These are phyloP conservation scores for Phaedon cochleariae DNA, from an alignment of 2,888 invertebrate genomes.

Conservation along the genomic window DNA sequence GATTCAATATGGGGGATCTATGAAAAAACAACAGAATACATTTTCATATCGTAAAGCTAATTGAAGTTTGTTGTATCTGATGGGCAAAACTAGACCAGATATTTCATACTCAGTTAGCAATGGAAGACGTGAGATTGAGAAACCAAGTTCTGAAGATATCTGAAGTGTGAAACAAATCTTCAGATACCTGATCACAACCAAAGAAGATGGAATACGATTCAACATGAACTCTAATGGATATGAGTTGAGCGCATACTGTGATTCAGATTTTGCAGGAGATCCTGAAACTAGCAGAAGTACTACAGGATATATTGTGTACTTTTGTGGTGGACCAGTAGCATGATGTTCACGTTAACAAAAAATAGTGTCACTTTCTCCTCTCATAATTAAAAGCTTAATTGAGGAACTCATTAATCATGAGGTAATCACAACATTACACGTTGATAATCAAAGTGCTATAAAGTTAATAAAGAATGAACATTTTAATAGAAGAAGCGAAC, in stretches of 20 bases:
- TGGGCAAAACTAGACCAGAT: neutral
- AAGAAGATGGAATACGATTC: too few species aligned
- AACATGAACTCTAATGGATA: neutral
- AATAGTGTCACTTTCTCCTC: slow-evolving; percentile 42
- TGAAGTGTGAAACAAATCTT: too few species aligned
- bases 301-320: slow-evolving; percentile 36
- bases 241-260: slow-evolving; percentile 26
- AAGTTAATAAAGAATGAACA: too few species aligned
- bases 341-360: slow-evolving; percentile 45
- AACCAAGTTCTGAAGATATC: too few species aligned
- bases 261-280: slow-evolving; percentile 31
- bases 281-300: slow-evolving; percentile 34
- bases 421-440: neutral
- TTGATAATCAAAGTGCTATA: too few species aligned
- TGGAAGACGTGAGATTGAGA: neutral
- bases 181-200: neutral
- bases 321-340: slow-evolving; percentile 41
- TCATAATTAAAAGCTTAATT: slow-evolving; percentile 32
- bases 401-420: slow-evolving; percentile 7
- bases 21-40: too few species aligned
- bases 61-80: neutral
- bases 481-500: too few species aligned
- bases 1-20: slow-evolving; percentile 37
- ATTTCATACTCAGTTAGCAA: neutral
- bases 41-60: neutral